Base-by-base conservation (phyloP, 2,797 vertebrate genomes). In the Craterocephalus amniculus region DNA sequence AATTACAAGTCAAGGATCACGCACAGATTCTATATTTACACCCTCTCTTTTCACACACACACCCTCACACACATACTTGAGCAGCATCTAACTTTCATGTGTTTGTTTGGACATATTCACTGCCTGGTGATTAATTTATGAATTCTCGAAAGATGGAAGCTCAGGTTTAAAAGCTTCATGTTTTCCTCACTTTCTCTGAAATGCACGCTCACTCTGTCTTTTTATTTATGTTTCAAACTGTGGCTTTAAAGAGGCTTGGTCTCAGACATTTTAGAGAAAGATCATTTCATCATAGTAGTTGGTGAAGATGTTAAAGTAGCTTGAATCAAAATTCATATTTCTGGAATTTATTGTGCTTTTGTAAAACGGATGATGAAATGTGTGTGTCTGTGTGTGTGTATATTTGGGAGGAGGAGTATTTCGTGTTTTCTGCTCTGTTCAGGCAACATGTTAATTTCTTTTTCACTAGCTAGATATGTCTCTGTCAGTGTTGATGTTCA, bases 1-100 rank as follows among this genome's bases (percentile, higher is more conserved):
- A 92, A 94, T 94, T 93, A 90, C 87, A 80, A 93, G 88, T 90
- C 83, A 86, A 81, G 85, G 85, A 86, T 91, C 87, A 90, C 83
- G 87, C 79, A 68, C 70, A 63, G 74, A 85, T 76, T 79, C 79
- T 69, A 76, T 80, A 78, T 74, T 82, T 89, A 74, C 79, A 82
- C 63, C 63, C 75, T 63, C 62, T 63, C 63, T 72, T 59, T 68
- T 64, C 27, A 8, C 52, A 58, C 61, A 59, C 60, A 49, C 45
- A 54, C 10, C 38, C 18, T 69, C 62, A 60, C 58, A 64, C 40
- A 68, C 64, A 69, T 63, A 70, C 56, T 60, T 62, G 35, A 58
- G 63, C 68, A 79, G 66, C 78, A 84, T 88, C 78, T 83, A 88
- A 90, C 91, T 90, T 93, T 92, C 89, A 88, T 90, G 87, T 91